Base-by-base conservation (phyloP, 1,140 invertebrate genomes). In the Hyphantria cunea region DNA sequence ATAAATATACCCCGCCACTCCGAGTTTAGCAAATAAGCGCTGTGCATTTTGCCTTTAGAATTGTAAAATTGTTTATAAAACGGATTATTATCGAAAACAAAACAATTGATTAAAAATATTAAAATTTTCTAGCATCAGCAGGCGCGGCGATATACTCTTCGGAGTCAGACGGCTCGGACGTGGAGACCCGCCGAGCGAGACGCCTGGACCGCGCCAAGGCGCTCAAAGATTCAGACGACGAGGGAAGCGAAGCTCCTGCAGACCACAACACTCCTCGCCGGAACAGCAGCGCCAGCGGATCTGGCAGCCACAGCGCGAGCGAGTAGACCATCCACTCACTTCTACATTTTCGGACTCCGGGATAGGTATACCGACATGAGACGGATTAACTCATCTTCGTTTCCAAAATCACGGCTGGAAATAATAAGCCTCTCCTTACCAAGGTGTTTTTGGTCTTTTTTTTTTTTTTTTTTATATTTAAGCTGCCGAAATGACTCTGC, bases 141-240 rank as follows among this genome's bases (percentile, higher is more conserved):
- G 93, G 93, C 11, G 93, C 93, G 0, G 95, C 94, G 52, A 98
- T 98, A 82, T 98, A 98, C 91, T 98, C 97, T 0, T 97, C 96
- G 0, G 97, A 98, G 66, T 97, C 97, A 45, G 96, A 97, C 64
- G 96, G 94, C 6, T 97, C 97, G 0, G 97, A 98, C 73, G 94
- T 97, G 73, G 97, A 98, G 72, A 94, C 94, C 0, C 92, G 93
- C 5, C 93, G 95, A 68, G 93, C 93, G 11, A 95, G 96, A 61
- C 94, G 95, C 55, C 87, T 95, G 33, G 95, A 96, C 77, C 95
- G 96, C 80, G 94, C 95, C 3, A 97, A 97, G 87, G 93, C 94
- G 32, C 91, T 96, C n/a, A 96, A 97, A 85, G 97, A 97, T 83
- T 97, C 97, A 0, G 97, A 98, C 65, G 94, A 94, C 74, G 92